Evolutionary conservation across 1,140 invertebrate species (phyloP).

Genomic region (Tenebrio molitor): DNA sequence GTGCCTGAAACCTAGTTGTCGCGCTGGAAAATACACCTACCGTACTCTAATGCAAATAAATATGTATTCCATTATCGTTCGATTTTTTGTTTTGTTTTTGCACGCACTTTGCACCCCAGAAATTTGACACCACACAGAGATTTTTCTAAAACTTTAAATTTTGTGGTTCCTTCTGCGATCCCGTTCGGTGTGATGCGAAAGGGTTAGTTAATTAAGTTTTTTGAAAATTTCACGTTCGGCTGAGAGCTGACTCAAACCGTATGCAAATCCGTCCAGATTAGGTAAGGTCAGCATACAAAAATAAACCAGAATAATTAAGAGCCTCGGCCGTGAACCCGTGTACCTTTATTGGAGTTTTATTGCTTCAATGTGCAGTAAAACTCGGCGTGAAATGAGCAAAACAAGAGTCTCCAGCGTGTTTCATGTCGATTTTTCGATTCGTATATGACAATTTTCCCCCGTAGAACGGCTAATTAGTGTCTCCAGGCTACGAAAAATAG

Average conservation of each 20-base stretch:
- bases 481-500: constrained; percentile 25
- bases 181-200: too few species aligned
- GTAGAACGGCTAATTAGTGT: not conserved
- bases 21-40: too few species aligned
- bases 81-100: too few species aligned
- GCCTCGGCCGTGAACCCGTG: constrained; percentile 3
- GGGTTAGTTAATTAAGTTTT: too few species aligned
- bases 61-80: too few species aligned
- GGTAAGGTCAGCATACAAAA: constrained; percentile 10
- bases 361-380: constrained; percentile 10
- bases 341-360: constrained; percentile 2
- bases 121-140: too few species aligned
- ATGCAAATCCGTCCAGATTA: not conserved
- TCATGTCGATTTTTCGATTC: not conserved
- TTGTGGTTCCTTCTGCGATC: too few species aligned
- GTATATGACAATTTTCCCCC: not conserved
- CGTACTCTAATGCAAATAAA: too few species aligned
- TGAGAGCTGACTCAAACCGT: not conserved
- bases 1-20: too few species aligned
- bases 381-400: not conserved
- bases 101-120: too few species aligned
- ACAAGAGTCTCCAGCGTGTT: not conserved
- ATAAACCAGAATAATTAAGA: constrained; percentile 24
- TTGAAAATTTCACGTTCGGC: too few species aligned
- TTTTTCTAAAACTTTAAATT: too few species aligned